Base-by-base conservation (phyloP, 1,140 invertebrate genomes). In the Drosophila serrata region DNA sequence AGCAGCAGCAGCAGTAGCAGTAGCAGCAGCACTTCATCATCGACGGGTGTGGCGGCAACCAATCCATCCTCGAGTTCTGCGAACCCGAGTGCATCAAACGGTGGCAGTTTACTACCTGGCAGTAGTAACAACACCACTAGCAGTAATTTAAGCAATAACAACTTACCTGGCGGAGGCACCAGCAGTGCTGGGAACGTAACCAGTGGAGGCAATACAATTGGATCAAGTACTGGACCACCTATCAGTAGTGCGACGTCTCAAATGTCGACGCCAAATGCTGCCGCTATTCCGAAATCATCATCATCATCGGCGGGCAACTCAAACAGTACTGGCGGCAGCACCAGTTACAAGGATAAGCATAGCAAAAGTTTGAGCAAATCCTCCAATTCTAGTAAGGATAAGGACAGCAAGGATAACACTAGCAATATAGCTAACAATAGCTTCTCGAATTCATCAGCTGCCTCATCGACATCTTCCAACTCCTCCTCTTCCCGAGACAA, bases 321-420 rank as follows among this genome's bases (percentile, higher is more conserved):
- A 7, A 51, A 53, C 39, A 87, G 59, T 53, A 67, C 33, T 4
- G 22, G 51, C 51, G 9, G 51, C 19, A 76, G 59, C 42, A 43
- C 56, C 27, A 79, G 56, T n/a, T 92, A 92, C 39, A 92, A 92
- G 51, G 92, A 92, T 48, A 93, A 92, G 31, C 88, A 92, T 70
- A 88, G 79, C 51, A 93, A 93, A 63, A 92, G 63, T 72, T 22
- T 84, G 3, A 77, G 70, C 67, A 87, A 87, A 35, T 91, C 92
- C 12, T 91, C 92, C 5, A 80, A 69, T 49, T 91, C 91, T 5
- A 90, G 82, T 53, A 93, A 92, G 60, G 87, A 91, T 27, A 92
- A 92, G 74, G 92, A 92, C 48, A 88, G 91, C 70, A 87, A 88
- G 51, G 76, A 74, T 42, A 75, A 6, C 35, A 33, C 37, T 11